These are phyloP conservation scores for Setophaga petechia DNA, from an alignment of 2,113 vertebrate species.

Conservation along the genomic window DNA sequence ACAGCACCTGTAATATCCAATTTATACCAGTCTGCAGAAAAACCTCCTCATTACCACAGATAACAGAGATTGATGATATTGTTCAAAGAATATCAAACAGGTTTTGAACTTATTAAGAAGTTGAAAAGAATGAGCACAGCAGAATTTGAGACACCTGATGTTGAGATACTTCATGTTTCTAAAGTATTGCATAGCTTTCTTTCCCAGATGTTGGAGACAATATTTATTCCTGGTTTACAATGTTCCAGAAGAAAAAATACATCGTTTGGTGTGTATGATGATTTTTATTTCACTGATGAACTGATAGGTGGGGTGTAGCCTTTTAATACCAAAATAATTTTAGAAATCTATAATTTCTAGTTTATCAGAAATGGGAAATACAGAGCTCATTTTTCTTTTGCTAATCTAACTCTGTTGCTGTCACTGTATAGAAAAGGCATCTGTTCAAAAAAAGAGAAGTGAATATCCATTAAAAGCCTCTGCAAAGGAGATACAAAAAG, in stretches of 20 bases:
- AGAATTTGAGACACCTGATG: background rate
- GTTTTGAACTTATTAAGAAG: conserved; percentile 7
- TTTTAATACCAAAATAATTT: conserved; percentile 30
- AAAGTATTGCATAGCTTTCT: background rate
- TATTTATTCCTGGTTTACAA: background rate
- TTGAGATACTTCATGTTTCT: background rate
- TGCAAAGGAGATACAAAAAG: background rate
- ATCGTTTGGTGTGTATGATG: background rate
- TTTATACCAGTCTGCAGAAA: background rate
- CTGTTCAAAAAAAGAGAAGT: background rate
- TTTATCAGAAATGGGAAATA: conserved; percentile 39
- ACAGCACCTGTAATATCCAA: background rate
- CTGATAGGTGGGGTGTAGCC: background rate
- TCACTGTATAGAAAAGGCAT: background rate
- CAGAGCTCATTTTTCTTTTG: conserved; percentile 8
- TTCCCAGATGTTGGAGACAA: background rate
- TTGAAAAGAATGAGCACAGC: background rate
- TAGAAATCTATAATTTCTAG: background rate
- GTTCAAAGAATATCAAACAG: background rate
- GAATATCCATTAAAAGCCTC: background rate
- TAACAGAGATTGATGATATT: background rate
- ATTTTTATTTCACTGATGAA: conserved; percentile 40
- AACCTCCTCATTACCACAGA: background rate
- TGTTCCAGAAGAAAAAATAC: background rate
- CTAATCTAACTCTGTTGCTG: conserved; percentile 11